Evolutionary conservation across 2,888 invertebrate genomes (phyloP).

Genomic region (Euzetes globulus): DNA sequence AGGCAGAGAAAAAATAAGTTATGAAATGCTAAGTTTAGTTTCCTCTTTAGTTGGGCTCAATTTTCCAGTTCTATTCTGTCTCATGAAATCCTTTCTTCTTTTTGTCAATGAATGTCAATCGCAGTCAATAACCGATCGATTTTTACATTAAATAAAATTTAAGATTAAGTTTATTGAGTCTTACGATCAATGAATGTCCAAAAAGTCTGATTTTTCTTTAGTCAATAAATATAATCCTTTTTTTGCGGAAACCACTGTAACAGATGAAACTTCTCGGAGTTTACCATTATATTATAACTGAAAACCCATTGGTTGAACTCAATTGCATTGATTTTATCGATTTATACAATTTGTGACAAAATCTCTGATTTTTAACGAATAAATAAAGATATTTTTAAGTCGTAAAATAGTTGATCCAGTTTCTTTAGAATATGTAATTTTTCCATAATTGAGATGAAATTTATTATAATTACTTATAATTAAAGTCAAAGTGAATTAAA

Average conservation of each 20-base stretch:
- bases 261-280: neutral
- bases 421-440: no score
- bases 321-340: neutral
- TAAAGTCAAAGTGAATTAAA: no score
- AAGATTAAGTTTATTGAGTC: neutral
- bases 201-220: neutral
- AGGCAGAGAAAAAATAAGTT: slow-evolving; percentile 14
- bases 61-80: neutral
- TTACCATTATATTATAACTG: neutral
- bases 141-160: neutral
- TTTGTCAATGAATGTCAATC: neutral
- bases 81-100: neutral
- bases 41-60: neutral
- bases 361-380: no score
- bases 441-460: no score
- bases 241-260: neutral
- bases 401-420: no score
- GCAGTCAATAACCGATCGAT: neutral
- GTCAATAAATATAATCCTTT: neutral
- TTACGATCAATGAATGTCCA: slow-evolving; percentile 1
- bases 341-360: neutral
- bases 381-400: no score
- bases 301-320: neutral
- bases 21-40: slow-evolving; percentile 6
- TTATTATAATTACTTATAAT: no score